A percentile compares a stretch with the other conserved stretches of the same genome.
Evolutionary conservation across 92 coral and sea anemone genomes (phyloP).

Genomic region (Palythoa grandis): DNA sequence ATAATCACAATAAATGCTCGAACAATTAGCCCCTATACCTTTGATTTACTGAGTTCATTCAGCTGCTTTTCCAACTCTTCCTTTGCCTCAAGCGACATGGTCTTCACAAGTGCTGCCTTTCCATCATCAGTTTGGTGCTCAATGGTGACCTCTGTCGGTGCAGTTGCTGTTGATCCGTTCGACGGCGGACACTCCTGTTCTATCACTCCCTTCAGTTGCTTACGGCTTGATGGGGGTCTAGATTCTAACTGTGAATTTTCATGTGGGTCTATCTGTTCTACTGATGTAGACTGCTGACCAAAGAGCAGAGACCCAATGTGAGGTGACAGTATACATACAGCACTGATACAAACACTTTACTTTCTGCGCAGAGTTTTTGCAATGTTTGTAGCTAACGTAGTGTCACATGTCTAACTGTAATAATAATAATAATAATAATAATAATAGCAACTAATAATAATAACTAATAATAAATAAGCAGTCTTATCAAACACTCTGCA

Average conservation of each 20-base stretch:
- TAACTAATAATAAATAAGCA: no score
- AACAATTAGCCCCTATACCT: constrained; percentile 44
- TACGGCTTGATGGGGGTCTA: background rate
- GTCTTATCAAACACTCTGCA: no score
- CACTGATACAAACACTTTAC: no score
- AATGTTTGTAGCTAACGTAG: no score
- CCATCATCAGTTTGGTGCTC: constrained; percentile 47
- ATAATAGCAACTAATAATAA: no score
- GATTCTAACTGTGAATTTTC: background rate
- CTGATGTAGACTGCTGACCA: background rate
- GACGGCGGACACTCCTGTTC: background rate
- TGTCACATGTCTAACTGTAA: no score
- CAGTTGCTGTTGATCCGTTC: background rate
- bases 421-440: no score
- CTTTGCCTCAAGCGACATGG: constrained; percentile 69
- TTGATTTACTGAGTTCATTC: constrained; percentile 74
- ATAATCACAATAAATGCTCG: background rate
- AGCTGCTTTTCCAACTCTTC: constrained; percentile 77
- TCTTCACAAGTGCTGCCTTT: constrained; percentile 42
- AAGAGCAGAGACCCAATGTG: background rate
- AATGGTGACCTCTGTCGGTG: constrained; percentile 41
- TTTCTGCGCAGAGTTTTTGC: no score
- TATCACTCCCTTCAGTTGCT: background rate
- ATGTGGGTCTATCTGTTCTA: constrained; percentile 1
- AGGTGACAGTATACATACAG: no score